A percentile compares a stretch with the other conserved stretches of the same genome.
These are phyloP conservation scores for Amorpha juglandis DNA, from an alignment of 2,888 invertebrate genomes.

Conservation along the genomic window DNA sequence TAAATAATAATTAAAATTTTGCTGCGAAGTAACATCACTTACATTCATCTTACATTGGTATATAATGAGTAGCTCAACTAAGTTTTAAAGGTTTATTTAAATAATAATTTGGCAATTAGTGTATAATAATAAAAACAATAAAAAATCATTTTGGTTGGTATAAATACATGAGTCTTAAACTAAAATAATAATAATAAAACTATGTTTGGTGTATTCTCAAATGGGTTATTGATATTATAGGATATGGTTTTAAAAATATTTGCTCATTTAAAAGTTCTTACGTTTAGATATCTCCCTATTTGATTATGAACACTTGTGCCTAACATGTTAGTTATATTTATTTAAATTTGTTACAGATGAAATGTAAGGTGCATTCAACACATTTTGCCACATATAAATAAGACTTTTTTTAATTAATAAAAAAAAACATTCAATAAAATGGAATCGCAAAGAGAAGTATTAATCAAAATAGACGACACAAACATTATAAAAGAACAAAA, in stretches of 20 bases:
- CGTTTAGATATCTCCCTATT: too few relatives aligned
- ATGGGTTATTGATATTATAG: too few relatives aligned
- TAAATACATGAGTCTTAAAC: background rate
- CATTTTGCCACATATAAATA: too few relatives aligned
- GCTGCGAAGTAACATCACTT: background rate
- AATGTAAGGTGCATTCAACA: slow-evolving; percentile 6
- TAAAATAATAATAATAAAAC: background rate
- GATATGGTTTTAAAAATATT: too few relatives aligned
- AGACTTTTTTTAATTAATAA: background rate
- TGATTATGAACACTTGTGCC: background rate
- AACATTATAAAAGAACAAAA: slow-evolving; percentile 48
- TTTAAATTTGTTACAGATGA: slow-evolving; percentile 5
- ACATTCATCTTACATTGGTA: too few relatives aligned
- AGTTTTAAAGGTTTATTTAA: too few relatives aligned
- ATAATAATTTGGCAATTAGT: background rate
- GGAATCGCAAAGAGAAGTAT: slow-evolving; percentile 62
- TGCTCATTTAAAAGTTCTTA: too few relatives aligned
- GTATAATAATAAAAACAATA: background rate
- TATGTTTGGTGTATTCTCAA: too few relatives aligned
- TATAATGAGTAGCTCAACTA: too few relatives aligned
- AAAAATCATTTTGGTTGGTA: too few relatives aligned
- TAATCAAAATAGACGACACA: slow-evolving; percentile 64
- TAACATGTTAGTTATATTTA: background rate
- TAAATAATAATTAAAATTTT: background rate
- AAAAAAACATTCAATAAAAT: slow-evolving; percentile 34